A percentile compares a stretch with the other conserved stretches of the same genome.
These are phyloP conservation scores for Pogonus chalceus DNA, from an alignment of 1,140 invertebrate species.

Conservation along the genomic window DNA sequence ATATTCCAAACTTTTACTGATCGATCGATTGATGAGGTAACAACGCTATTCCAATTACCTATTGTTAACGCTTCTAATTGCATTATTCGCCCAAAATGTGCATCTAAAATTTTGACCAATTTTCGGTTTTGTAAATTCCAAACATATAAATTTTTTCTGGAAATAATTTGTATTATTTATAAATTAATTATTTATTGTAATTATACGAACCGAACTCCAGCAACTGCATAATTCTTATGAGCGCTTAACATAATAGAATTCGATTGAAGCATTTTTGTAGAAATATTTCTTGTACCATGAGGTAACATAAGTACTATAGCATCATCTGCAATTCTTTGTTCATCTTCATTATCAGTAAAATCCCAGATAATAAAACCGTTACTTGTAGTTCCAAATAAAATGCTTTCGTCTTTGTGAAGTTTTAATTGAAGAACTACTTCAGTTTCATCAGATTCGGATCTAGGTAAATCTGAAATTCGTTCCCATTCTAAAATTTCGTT, in stretches of 20 bases:
- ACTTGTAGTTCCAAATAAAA: conserved; percentile 75
- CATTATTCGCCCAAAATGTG: conserved; percentile 94
- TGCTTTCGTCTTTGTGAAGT: conserved; percentile 67
- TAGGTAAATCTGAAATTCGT: conserved; percentile 45
- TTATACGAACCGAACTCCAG: conserved; percentile 68
- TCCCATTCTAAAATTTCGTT: conserved; percentile 48
- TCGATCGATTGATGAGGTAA: conserved; percentile 94
- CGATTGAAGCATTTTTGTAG: conserved; percentile 75
- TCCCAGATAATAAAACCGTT: conserved; percentile 74
- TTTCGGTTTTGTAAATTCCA: conserved; percentile 74
- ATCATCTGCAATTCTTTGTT: conserved; percentile 30
- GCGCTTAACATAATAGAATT: conserved; percentile 87
- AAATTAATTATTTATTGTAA: neutral
- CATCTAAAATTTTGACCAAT: conserved; percentile 86
- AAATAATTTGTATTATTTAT: no score
- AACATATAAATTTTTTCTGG: conserved; percentile 88
- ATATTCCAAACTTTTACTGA: conserved; percentile 99
- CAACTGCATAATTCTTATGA: conserved; percentile 83
- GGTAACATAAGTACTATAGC: conserved; percentile 68
- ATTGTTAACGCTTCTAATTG: conserved; percentile 76
- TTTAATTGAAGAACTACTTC: conserved; percentile 74
- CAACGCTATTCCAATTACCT: conserved; percentile 86
- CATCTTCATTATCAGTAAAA: conserved; percentile 34
- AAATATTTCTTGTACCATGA: conserved; percentile 86
- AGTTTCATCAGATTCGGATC: conserved; percentile 54